Evolutionary conservation across 2,113 vertebrate species (phyloP).

Genomic region (Psilopogon haemacephalus): DNA sequence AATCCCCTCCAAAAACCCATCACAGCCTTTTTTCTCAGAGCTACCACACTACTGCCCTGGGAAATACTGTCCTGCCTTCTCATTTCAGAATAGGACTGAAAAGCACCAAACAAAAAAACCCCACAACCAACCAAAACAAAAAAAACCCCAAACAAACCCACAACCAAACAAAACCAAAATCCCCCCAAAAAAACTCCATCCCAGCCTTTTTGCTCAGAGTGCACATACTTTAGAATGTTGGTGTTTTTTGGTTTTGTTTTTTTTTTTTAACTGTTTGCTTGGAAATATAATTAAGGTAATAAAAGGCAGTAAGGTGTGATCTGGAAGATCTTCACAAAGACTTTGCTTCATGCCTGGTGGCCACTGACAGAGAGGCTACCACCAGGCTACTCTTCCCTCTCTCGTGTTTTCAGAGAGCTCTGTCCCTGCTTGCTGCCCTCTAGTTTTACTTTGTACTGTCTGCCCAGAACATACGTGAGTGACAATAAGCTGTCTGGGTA

Average conservation of each 20-base stretch:
- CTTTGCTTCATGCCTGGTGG: neutral
- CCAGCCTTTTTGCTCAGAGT: neutral
- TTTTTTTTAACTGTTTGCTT: neutral
- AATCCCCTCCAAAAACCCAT: neutral
- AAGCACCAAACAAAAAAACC: neutral
- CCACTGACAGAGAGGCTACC: neutral
- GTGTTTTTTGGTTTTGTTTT: too few relatives aligned
- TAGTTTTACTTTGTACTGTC: neutral
- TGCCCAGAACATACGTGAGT: neutral
- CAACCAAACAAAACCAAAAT: too few relatives aligned
- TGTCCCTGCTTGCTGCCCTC: neutral
- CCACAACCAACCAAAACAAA: too few relatives aligned
- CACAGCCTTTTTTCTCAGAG: neutral
- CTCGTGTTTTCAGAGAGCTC: neutral
- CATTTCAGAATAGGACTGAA: neutral
- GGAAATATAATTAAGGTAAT: conserved; percentile 5
- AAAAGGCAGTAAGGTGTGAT: neutral
- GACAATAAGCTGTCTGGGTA: neutral
- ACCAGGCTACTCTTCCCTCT: neutral
- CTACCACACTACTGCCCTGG: neutral
- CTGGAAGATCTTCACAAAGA: neutral
- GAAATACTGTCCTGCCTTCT: neutral
- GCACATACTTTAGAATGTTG: neutral
- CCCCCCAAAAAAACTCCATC: too few relatives aligned
- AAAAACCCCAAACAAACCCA: too few relatives aligned